Conservation (phyloP, 2,888 invertebrate genomes). For the Chorisops tibialis region DNA sequence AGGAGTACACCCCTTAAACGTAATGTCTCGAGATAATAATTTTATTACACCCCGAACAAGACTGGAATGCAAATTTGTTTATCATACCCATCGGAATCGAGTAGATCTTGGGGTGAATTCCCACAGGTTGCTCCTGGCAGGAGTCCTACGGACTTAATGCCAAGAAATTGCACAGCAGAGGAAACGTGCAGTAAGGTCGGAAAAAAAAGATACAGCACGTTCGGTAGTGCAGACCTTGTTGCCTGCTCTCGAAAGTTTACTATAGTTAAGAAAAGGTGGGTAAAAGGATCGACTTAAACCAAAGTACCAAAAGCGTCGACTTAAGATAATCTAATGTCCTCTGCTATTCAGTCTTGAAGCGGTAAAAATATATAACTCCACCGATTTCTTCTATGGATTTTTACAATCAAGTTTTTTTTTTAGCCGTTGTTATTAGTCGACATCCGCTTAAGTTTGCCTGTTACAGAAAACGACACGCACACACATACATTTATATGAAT, state of each 20-base stretch:
- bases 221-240: neutral
- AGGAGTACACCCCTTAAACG: constrained; percentile 29
- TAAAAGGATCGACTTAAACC: no score
- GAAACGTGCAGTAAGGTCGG: neutral
- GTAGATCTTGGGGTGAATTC: neutral
- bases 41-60: constrained; percentile 31
- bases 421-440: no score
- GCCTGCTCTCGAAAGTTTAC: neutral
- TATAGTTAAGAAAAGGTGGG: neutral
- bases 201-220: constrained; percentile 6
- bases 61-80: constrained; percentile 33
- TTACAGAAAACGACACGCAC: no score
- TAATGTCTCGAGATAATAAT: constrained; percentile 33
- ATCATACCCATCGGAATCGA: constrained; percentile 28
- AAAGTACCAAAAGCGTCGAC: no score
- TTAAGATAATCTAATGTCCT: no score
- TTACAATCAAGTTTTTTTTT: no score
- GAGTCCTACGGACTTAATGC: neutral
- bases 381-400: no score
- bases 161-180: neutral
- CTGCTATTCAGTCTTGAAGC: no score
- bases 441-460: no score
- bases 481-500: no score
- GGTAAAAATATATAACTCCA: no score
- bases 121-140: neutral